phyloP scores from a whole-genome alignment of 2,797 vertebrate genomes.

The Ctenosaura bakeri region DNA sequence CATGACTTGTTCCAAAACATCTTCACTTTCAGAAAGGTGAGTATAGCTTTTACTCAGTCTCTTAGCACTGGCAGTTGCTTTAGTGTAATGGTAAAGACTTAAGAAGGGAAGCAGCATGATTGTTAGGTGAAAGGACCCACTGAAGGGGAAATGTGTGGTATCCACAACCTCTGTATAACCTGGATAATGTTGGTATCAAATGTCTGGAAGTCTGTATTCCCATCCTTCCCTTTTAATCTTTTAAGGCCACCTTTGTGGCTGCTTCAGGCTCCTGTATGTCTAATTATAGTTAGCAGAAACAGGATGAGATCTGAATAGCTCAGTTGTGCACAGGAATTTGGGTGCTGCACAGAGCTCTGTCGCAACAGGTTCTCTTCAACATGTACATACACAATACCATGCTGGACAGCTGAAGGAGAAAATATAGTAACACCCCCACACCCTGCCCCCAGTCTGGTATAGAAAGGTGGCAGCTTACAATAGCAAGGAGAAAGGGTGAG shows the following conservation, averaged over 20 bases:
- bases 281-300: slow-evolving; percentile 85
- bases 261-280: slow-evolving; percentile 62
- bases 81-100: slow-evolving; percentile 5
- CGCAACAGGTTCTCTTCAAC: slow-evolving; percentile 61
- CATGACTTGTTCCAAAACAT: no score
- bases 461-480: slow-evolving; percentile 65
- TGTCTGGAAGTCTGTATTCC: slow-evolving; percentile 77
- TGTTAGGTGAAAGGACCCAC: slow-evolving; percentile 67
- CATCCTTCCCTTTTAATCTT: slow-evolving; percentile 48
- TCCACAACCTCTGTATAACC: slow-evolving; percentile 78
- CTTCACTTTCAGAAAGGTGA: background rate
- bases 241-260: slow-evolving; percentile 80
- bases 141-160: slow-evolving; percentile 68
- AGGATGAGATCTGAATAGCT: slow-evolving; percentile 75
- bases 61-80: background rate
- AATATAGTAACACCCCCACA: background rate
- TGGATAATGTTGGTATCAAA: slow-evolving; percentile 80
- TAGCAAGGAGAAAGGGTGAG: slow-evolving; percentile 65
- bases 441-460: slow-evolving; percentile 26
- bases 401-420: slow-evolving; percentile 55
- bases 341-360: slow-evolving; percentile 77
- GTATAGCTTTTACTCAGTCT: background rate
- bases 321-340: slow-evolving; percentile 63
- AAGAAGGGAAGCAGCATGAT: slow-evolving; percentile 70
- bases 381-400: slow-evolving; percentile 1